Conservation (phyloP, 64 coral and sea anemone species). For the Actinia tenebrosa region DNA sequence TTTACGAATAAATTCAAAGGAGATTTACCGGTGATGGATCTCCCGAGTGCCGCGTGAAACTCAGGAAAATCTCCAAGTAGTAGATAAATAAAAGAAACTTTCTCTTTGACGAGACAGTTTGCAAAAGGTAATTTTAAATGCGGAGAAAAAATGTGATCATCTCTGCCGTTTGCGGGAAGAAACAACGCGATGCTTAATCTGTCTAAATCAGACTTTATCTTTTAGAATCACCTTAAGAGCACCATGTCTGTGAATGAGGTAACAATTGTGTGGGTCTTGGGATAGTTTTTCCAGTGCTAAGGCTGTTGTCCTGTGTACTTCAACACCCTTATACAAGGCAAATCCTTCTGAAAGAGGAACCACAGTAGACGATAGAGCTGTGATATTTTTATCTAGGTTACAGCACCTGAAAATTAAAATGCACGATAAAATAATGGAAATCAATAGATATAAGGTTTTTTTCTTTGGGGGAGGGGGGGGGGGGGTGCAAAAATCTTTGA, state of each 20-base stretch:
- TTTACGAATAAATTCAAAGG: no score
- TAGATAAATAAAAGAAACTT: background rate
- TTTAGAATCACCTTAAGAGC: background rate
- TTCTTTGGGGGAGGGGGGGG: no score
- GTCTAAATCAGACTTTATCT: no score
- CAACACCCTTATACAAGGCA: slow-evolving; percentile 41
- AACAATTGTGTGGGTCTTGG: slow-evolving; percentile 56
- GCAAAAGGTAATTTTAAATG: no score
- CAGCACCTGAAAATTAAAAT: slow-evolving; percentile 42
- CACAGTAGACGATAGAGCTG: slow-evolving; percentile 60
- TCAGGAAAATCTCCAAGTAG: no score
- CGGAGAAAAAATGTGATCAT: no score
- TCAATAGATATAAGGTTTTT: background rate
- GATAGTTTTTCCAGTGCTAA: slow-evolving; percentile 70
- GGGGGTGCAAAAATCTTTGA: no score
- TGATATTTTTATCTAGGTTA: slow-evolving; percentile 62
- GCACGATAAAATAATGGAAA: background rate
- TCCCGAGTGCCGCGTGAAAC: no score
- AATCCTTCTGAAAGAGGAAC: slow-evolving; percentile 59
- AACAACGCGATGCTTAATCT: background rate
- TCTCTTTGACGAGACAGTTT: background rate
- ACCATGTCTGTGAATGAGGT: slow-evolving; percentile 68
- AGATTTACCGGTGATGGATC: no score
- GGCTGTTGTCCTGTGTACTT: slow-evolving; percentile 49
- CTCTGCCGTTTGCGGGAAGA: background rate